These are phyloP conservation scores for Synanceia verrucosa DNA, from an alignment of 2,797 vertebrate species.

Conservation along the genomic window DNA sequence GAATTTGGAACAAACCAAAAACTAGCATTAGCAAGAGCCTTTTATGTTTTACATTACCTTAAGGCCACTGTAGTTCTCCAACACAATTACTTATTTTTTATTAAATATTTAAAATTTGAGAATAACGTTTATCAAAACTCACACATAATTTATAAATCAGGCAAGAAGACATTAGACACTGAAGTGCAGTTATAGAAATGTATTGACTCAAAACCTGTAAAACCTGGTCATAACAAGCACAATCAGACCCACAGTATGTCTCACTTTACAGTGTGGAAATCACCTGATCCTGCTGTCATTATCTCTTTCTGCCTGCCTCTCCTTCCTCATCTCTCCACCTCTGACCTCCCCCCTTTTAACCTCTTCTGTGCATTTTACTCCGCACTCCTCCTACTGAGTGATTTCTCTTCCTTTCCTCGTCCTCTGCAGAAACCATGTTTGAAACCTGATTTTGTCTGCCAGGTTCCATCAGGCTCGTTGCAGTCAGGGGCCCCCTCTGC, in stretches of 20 bases:
- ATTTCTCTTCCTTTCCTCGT: constrained; percentile 12
- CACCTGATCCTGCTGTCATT: constrained; percentile 18
- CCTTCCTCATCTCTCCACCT: not conserved
- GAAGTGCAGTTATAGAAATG: not conserved
- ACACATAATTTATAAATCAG: not conserved
- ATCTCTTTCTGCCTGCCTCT: not conserved
- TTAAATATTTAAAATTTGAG: not conserved
- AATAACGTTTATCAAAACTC: not conserved
- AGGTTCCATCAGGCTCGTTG: constrained; percentile 42
- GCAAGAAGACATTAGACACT: not conserved
- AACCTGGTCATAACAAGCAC: constrained; percentile 17
- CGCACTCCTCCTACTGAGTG: not conserved
- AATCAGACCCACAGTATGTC: constrained; percentile 22
- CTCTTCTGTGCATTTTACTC: constrained; percentile 8
- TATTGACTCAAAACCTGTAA: constrained; percentile 2
- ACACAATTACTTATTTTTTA: no score
- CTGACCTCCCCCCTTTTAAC: constrained; percentile 17
- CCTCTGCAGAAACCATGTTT: constrained; percentile 28
- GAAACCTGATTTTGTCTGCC: constrained; percentile 57
- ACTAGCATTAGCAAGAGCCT: no score
- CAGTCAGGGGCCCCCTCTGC: not conserved
- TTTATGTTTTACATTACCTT: no score
- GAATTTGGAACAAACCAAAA: no score
- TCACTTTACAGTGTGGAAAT: constrained; percentile 17
- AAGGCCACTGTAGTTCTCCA: no score